These are phyloP conservation scores for Meta bourneti DNA, from an alignment of 2,888 invertebrate species.

Conservation along the genomic window DNA sequence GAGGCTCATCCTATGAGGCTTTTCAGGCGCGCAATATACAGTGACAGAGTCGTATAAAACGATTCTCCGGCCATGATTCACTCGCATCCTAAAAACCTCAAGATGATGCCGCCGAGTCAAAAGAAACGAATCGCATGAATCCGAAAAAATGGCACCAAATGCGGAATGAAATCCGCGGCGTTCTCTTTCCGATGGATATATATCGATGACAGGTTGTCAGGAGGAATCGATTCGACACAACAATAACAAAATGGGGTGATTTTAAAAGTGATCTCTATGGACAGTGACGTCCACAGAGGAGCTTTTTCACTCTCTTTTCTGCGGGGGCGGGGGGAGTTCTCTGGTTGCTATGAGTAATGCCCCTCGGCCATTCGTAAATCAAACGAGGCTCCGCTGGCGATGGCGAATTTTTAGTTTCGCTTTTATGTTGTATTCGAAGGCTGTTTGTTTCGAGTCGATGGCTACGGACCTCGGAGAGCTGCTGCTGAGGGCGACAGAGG, in stretches of 20 bases:
- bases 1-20: conserved; percentile 47
- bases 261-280: conserved; percentile 76
- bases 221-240: conserved; percentile 65
- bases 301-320: neutral
- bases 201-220: conserved; percentile 75
- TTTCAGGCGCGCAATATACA: conserved; percentile 63
- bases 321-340: neutral
- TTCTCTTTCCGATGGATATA: conserved; percentile 61
- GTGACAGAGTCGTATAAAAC: conserved; percentile 75
- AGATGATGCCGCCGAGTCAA: conserved; percentile 55
- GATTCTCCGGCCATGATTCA: conserved; percentile 74
- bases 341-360: conserved; percentile 68
- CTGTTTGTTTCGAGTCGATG: conserved; percentile 60
- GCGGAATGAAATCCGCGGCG: conserved; percentile 60
- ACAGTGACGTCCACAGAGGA: conserved; percentile 59
- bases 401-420: conserved; percentile 72
- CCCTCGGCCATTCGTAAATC: conserved; percentile 73
- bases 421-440: conserved; percentile 73
- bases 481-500: neutral
- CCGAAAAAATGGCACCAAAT: conserved; percentile 54
- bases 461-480: conserved; percentile 4
- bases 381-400: conserved; percentile 42
- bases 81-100: conserved; percentile 66
- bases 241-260: conserved; percentile 74
- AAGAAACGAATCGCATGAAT: conserved; percentile 24